Evolutionary conservation across 2,888 invertebrate genomes (phyloP).

Genomic region (Mythimna albipuncta): DNA sequence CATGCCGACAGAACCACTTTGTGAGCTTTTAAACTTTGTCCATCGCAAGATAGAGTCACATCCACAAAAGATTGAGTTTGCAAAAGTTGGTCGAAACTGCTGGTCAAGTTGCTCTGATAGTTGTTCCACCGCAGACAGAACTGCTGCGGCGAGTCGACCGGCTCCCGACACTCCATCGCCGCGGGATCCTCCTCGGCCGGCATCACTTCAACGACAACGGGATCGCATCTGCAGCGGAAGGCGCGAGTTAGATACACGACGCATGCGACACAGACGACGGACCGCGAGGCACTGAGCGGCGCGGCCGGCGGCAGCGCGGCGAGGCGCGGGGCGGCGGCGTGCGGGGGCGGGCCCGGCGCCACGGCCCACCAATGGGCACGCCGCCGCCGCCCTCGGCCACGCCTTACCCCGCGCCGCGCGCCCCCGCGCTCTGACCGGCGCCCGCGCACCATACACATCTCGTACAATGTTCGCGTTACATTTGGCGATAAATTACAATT

Average conservation of each 20-base stretch:
- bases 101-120: constrained; percentile 97
- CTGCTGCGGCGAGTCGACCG: constrained; percentile 94
- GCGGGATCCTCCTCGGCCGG: constrained; percentile 89
- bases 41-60: constrained; percentile 97
- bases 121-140: constrained; percentile 98
- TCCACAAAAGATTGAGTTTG: constrained; percentile 97
- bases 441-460: constrained; percentile 57
- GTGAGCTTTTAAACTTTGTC: constrained; percentile 97
- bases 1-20: constrained; percentile 98
- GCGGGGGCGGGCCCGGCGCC: constrained; percentile 73
- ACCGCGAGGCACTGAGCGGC: constrained; percentile 84
- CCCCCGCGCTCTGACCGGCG: constrained; percentile 55
- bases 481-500: constrained; percentile 65
- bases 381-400: constrained; percentile 67
- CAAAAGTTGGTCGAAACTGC: constrained; percentile 96
- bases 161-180: constrained; percentile 86
- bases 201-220: constrained; percentile 83
- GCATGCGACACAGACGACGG: constrained; percentile 79
- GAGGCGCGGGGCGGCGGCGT: constrained; percentile 75
- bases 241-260: constrained; percentile 72
- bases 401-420: constrained; percentile 62
- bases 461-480: constrained; percentile 60
- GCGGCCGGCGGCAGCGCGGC: constrained; percentile 70
- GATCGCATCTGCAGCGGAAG: constrained; percentile 86
- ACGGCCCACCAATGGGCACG: constrained; percentile 64